Evolutionary conservation across 2,113 vertebrate species (phyloP).

Genomic region (Vicugna pacos): DNA sequence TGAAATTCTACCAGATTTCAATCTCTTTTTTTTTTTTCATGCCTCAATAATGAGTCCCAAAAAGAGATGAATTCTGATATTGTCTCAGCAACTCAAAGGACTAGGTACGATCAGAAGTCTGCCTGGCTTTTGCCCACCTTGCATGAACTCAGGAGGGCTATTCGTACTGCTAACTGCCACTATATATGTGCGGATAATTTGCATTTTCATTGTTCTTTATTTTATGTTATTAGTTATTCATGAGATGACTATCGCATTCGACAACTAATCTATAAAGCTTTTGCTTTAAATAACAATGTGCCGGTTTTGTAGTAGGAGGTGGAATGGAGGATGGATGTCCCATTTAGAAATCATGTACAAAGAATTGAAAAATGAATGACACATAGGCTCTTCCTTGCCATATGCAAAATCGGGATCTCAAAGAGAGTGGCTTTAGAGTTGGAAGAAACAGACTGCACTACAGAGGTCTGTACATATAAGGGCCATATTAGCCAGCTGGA

Average conservation of each 20-base stretch:
- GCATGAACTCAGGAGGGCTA: not conserved
- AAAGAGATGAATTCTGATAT: slow-evolving; percentile 81
- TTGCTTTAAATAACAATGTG: slow-evolving; percentile 76
- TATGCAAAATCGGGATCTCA: slow-evolving; percentile 66
- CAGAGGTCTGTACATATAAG: slow-evolving; percentile 44
- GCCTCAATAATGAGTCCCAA: slow-evolving; percentile 80
- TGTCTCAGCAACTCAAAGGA: slow-evolving; percentile 79
- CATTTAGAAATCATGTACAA: slow-evolving; percentile 72
- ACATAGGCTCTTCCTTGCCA: slow-evolving; percentile 59
- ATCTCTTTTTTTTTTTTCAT: slow-evolving; percentile 79
- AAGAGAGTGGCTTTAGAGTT: slow-evolving; percentile 30
- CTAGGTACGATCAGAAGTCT: slow-evolving; percentile 57
- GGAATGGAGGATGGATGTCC: slow-evolving; percentile 61
- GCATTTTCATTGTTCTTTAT: slow-evolving; percentile 83
- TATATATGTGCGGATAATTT: slow-evolving; percentile 70
- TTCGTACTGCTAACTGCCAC: slow-evolving; percentile 66
- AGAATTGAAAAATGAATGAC: slow-evolving; percentile 69
- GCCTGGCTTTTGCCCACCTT: slow-evolving; percentile 77
- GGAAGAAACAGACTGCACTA: slow-evolving; percentile 66
- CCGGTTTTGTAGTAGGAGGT: slow-evolving; percentile 64
- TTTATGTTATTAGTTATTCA: slow-evolving; percentile 80
- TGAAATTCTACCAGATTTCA: slow-evolving; percentile 85
- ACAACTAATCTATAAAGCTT: slow-evolving; percentile 77
- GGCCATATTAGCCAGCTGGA: slow-evolving; percentile 73
- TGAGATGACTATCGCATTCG: slow-evolving; percentile 76